Evolutionary conservation across 2,113 vertebrate genomes (phyloP).

Genomic region (Procapra przewalskii): DNA sequence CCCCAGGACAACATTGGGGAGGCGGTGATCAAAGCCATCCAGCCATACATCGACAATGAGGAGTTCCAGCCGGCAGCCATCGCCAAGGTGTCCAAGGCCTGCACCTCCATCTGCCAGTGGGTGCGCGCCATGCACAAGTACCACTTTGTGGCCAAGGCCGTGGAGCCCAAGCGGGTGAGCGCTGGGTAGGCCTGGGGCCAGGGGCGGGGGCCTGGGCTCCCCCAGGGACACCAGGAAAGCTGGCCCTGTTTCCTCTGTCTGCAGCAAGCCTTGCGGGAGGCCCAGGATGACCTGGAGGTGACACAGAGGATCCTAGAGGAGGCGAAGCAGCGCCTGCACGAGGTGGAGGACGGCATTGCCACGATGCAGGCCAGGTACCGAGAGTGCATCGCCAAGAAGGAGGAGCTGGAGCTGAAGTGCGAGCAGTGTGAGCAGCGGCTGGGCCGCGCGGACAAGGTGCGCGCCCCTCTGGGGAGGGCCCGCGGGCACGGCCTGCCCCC

Average conservation of each 20-base stretch:
- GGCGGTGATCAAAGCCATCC: conserved; percentile 85
- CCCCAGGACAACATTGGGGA: conserved; percentile 90
- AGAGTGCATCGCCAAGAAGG: conserved; percentile 87
- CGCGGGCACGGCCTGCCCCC: fast-evolving
- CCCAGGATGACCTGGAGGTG: conserved; percentile 86
- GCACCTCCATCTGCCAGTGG: conserved; percentile 96
- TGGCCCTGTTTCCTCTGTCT: background rate
- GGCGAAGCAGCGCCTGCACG: conserved; percentile 82
- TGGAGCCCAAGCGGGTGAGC: conserved; percentile 92
- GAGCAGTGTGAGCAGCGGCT: conserved; percentile 88
- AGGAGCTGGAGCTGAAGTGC: conserved; percentile 89
- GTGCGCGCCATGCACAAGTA: conserved; percentile 93
- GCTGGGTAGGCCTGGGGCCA: background rate
- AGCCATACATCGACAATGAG: conserved; percentile 92
- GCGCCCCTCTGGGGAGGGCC: too few species aligned
- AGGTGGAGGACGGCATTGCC: conserved; percentile 85
- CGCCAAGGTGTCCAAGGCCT: conserved; percentile 92
- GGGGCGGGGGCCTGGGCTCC: background rate
- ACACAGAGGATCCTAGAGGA: conserved; percentile 86
- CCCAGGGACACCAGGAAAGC: background rate
- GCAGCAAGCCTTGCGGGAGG: conserved; percentile 86
- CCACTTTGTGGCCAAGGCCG: conserved; percentile 88
- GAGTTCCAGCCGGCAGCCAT: conserved; percentile 92
- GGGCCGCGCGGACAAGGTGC: conserved; percentile 85
- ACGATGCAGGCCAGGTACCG: conserved; percentile 86